Percentiles rank a stretch among this genome's conserved stretches.
Evolutionary conservation across 2,113 vertebrate genomes (phyloP).

Genomic region (Motacilla alba): DNA sequence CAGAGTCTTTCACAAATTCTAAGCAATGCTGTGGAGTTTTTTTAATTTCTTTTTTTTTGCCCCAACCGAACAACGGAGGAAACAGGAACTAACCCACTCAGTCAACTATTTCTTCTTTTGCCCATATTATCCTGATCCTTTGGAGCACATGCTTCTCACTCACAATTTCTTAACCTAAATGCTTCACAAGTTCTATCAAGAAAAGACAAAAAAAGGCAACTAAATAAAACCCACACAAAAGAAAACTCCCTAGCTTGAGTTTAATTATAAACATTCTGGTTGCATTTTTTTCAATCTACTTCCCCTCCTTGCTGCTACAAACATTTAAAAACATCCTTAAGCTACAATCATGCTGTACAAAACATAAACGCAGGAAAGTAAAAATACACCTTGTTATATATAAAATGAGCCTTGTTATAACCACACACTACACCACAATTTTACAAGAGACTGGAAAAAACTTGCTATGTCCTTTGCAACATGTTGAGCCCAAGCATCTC

Average conservation of each 20-base stretch:
- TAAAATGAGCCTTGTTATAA: background rate
- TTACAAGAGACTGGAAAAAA: background rate
- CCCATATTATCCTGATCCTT: background rate
- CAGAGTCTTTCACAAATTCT: background rate
- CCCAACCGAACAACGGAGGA: background rate
- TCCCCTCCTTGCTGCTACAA: background rate
- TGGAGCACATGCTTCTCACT: background rate
- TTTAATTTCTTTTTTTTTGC: background rate
- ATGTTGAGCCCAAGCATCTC: background rate
- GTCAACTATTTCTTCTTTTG: background rate
- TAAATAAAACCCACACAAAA: fast-evolving
- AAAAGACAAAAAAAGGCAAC: background rate
- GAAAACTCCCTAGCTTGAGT: background rate
- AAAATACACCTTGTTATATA: background rate
- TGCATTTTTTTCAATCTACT: background rate
- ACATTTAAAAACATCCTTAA: background rate
- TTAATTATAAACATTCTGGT: background rate
- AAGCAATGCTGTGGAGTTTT: background rate
- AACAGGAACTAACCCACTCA: background rate
- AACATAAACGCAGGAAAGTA: background rate
- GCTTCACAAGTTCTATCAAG: background rate
- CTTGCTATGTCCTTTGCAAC: background rate
- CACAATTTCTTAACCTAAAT: background rate
- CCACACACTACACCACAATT: background rate
- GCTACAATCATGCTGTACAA: background rate